These are phyloP conservation scores for Nilaparvata lugens DNA, from an alignment of 1,140 invertebrate genomes.

Conservation along the genomic window DNA sequence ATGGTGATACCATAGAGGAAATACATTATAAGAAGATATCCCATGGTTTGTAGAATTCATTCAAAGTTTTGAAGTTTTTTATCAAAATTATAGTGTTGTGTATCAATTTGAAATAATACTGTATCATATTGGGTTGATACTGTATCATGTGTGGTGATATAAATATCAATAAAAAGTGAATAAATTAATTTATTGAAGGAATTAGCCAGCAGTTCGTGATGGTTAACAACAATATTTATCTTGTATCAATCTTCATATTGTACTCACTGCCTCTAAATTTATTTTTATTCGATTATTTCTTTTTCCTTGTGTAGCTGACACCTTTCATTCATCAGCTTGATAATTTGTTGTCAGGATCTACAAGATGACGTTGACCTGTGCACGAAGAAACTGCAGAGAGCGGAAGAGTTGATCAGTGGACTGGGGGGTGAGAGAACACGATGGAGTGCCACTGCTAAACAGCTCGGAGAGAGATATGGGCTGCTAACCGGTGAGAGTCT, in stretches of 20 bases:
- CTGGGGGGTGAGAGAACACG: conserved; percentile 71
- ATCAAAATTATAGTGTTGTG: no score
- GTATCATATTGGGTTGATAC: no score
- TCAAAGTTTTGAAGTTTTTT: no score
- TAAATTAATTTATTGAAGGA: no score
- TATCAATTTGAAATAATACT: no score
- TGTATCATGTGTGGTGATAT: no score
- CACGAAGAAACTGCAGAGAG: conserved; percentile 80
- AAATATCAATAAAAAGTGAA: no score
- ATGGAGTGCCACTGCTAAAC: conserved; percentile 71
- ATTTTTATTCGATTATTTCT: neutral
- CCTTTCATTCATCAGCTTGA: neutral
- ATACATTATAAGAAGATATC: no score
- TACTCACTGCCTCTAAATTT: neutral
- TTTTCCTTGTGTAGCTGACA: neutral
- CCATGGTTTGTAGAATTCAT: no score
- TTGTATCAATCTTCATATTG: neutral
- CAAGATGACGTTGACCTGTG: conserved; percentile 74
- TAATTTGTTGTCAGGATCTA: conserved; percentile 12
- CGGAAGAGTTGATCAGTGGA: conserved; percentile 84
- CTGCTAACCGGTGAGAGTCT: conserved; percentile 33
- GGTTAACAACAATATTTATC: no score
- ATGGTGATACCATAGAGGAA: no score
- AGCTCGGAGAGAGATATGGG: conserved; percentile 54
- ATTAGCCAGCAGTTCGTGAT: no score